phyloP scores from a whole-genome alignment of 53 echinoderm and acorn worm genomes.

The Apostichopus leukothele region DNA sequence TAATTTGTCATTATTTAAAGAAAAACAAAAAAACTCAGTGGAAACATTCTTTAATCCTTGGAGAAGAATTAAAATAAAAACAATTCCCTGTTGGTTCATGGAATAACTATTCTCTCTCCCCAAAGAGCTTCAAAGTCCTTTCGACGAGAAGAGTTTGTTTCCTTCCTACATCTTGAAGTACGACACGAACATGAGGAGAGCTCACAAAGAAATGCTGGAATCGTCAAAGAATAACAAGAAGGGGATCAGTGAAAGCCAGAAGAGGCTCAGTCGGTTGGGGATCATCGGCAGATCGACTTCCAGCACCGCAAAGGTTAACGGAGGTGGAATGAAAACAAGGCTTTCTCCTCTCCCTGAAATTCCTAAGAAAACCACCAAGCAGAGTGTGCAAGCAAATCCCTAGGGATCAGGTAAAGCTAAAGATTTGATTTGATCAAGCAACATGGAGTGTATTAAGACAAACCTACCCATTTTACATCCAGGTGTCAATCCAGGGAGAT shows the following conservation, averaged over 20 bases:
- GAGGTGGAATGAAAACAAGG: conserved; percentile 28
- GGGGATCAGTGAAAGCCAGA: conserved; percentile 1
- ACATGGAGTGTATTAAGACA: no score
- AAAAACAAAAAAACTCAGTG: no score
- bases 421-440: no score
- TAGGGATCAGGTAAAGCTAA: no score
- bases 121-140: conserved; percentile 71
- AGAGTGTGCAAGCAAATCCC: background rate
- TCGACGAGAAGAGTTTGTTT: conserved; percentile 91
- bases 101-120: background rate
- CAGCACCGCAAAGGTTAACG: background rate
- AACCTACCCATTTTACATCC: no score
- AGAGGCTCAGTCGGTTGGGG: conserved; percentile 26
- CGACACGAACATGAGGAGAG: conserved; percentile 80
- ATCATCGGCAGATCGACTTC: conserved; percentile 11
- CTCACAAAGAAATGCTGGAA: conserved; percentile 66
- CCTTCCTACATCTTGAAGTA: conserved; percentile 89
- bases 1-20: no score
- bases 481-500: no score
- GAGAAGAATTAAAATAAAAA: background rate
- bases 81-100: background rate
- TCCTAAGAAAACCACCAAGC: conserved; percentile 18
- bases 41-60: no score
- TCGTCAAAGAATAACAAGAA: conserved; percentile 32
- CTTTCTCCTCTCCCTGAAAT: conserved; percentile 60